These are phyloP conservation scores for Mugil cephalus DNA, from an alignment of 2,113 vertebrate genomes.

Conservation along the genomic window DNA sequence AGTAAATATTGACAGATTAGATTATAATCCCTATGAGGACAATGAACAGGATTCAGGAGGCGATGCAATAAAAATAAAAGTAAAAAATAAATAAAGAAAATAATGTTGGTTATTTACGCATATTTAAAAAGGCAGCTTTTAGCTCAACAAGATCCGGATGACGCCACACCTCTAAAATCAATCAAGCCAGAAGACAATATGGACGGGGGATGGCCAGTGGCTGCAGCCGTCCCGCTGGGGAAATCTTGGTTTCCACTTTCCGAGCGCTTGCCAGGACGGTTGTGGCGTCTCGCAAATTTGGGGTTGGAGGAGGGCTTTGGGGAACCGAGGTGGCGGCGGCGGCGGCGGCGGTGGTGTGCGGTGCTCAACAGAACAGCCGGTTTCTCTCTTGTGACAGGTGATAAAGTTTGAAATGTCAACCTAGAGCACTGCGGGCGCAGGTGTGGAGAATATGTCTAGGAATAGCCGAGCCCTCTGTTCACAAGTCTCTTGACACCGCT, in stretches of 20 bases:
- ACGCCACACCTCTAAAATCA: slow-evolving; percentile 34
- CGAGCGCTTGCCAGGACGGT: slow-evolving; percentile 51
- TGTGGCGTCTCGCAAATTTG: slow-evolving; percentile 30
- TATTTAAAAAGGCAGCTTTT: slow-evolving; percentile 3
- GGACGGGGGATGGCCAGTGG: slow-evolving; percentile 39
- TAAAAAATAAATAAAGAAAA: too few relatives aligned
- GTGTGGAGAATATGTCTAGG: slow-evolving; percentile 71
- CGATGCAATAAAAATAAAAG: too few relatives aligned
- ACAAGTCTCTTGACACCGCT: slow-evolving; percentile 54
- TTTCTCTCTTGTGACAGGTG: slow-evolving; percentile 75
- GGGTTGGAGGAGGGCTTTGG: neutral
- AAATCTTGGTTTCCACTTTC: slow-evolving; percentile 29
- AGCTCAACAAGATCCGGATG: slow-evolving; percentile 13
- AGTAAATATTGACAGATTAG: too few relatives aligned
- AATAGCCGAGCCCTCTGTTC: slow-evolving; percentile 68
- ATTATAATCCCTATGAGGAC: too few relatives aligned
- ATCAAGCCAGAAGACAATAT: slow-evolving; percentile 31
- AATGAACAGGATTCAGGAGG: too few relatives aligned
- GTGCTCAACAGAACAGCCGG: slow-evolving; percentile 47
- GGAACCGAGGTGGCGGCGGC: neutral
- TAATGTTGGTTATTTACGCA: too few relatives aligned
- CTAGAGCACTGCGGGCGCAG: slow-evolving; percentile 51
- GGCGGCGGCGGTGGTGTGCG: slow-evolving; percentile 18
- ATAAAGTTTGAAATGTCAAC: slow-evolving; percentile 76
- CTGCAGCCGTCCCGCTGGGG: slow-evolving; percentile 34